Evolutionary conservation across 2,888 invertebrate species (phyloP).

Genomic region (Acanthosepion pharaonis): DNA sequence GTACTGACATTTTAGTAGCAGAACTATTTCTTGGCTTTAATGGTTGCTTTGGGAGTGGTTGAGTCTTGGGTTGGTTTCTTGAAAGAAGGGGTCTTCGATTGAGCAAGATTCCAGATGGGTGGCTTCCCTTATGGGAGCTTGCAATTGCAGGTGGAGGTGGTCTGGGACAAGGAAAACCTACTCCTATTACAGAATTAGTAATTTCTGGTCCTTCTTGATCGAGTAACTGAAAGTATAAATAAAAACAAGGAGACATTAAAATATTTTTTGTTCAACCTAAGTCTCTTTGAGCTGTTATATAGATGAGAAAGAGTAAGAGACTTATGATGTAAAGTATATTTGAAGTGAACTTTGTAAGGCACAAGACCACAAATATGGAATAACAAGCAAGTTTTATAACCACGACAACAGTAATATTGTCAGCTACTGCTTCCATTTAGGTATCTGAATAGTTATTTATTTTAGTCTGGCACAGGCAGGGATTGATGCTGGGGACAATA

Average conservation of each 20-base stretch:
- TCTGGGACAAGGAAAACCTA: not conserved
- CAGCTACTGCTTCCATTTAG: no score
- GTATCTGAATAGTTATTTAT: no score
- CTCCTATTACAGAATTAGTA: not conserved
- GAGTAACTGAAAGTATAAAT: not conserved
- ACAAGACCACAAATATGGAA: no score
- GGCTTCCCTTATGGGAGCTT: not conserved
- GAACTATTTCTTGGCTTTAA: not conserved
- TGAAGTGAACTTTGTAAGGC: no score
- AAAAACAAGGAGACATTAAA: not conserved
- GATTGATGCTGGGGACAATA: no score
- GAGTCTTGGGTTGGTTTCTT: not conserved
- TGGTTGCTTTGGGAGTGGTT: not conserved
- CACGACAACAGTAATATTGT: no score
- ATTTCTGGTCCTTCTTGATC: not conserved
- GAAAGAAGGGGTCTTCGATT: not conserved
- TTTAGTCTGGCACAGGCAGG: no score
- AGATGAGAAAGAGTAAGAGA: no score
- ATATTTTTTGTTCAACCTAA: no score
- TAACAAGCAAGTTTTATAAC: no score
- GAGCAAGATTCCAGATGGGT: not conserved
- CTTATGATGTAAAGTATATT: no score
- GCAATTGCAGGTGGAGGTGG: constrained; percentile 2
- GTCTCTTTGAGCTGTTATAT: no score
- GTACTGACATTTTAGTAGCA: not conserved